phyloP scores from a whole-genome alignment of 2,888 invertebrate species.

The Lasioglossum vierecki region DNA sequence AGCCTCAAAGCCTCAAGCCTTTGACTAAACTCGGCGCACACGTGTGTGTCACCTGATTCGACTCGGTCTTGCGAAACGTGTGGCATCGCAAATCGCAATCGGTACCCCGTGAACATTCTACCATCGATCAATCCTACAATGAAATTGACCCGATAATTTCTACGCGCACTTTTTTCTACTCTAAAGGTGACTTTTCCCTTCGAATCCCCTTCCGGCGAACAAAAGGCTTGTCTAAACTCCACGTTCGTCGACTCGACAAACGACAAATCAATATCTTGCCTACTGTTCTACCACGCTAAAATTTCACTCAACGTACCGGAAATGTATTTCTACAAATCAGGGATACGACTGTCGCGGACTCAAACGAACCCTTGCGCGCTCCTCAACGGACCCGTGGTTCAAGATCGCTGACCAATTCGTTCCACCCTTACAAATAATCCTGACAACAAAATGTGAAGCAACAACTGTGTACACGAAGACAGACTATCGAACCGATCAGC shows the following conservation, averaged over 20 bases:
- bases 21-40: neutral
- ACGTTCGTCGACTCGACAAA: neutral
- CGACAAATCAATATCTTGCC: neutral
- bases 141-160: slow-evolving; percentile 25
- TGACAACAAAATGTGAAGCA: neutral
- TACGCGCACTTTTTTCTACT: slow-evolving; percentile 60
- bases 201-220: neutral
- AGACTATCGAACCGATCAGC: neutral
- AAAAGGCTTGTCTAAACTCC: neutral
- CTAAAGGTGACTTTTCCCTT: neutral
- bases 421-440: neutral
- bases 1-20: neutral
- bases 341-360: neutral
- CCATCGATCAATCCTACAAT: slow-evolving; percentile 23
- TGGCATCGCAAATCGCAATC: slow-evolving; percentile 18
- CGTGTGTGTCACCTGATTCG: slow-evolving; percentile 27
- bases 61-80: slow-evolving; percentile 26
- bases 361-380: neutral
- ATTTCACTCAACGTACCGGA: neutral
- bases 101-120: slow-evolving; percentile 36
- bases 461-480: neutral
- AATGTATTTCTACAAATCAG: neutral
- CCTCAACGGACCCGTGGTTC: neutral
- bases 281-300: neutral
- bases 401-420: neutral